Evolutionary conservation across 2,113 vertebrate species (phyloP).

Genomic region (Callospermophilus lateralis): DNA sequence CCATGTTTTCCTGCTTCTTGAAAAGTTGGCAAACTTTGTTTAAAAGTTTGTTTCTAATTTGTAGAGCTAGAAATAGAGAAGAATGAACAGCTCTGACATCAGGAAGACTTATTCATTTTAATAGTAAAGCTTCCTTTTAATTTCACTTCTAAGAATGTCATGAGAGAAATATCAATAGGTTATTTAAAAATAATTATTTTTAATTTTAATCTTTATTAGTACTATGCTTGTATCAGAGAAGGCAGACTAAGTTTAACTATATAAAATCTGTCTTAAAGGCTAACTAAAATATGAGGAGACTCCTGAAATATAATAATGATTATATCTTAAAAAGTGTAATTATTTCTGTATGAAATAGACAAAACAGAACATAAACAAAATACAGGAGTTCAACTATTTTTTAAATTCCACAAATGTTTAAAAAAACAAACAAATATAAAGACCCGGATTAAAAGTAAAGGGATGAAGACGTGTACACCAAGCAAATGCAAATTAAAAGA

Average conservation of each 20-base stretch:
- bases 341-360: not conserved
- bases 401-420: not conserved
- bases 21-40: not conserved
- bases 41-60: not conserved
- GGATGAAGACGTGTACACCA: too few species aligned
- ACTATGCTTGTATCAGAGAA: not conserved
- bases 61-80: constrained; percentile 7
- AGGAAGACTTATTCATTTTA: not conserved
- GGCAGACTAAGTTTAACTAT: not conserved
- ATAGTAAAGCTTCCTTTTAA: not conserved
- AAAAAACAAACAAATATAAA: not conserved
- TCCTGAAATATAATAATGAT: not conserved
- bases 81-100: not conserved
- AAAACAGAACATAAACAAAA: constrained; percentile 37
- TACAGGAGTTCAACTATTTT: not conserved
- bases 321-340: not conserved
- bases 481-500: not conserved
- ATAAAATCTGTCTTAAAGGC: not conserved
- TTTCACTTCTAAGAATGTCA: constrained; percentile 8
- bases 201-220: not conserved
- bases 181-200: too few species aligned
- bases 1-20: not conserved
- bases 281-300: constrained; percentile 5
- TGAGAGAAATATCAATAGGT: not conserved
- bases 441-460: too few species aligned